phyloP scores from a whole-genome alignment of 2,888 invertebrate species.

The Lepidochitona cinerea region DNA sequence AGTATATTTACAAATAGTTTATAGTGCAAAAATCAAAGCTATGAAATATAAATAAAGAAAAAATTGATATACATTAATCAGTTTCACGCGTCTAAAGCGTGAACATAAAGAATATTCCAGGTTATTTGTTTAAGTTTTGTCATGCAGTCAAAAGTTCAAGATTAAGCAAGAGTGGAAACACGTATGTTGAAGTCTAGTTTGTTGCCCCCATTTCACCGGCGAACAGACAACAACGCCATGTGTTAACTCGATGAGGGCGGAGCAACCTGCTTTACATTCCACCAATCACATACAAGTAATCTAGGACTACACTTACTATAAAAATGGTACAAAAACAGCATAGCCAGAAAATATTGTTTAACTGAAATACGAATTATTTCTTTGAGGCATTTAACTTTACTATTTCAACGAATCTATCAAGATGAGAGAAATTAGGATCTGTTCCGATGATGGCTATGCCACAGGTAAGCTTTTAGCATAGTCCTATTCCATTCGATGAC shows the following conservation, averaged over 20 bases:
- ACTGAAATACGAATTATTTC: not conserved
- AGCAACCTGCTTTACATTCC: not conserved
- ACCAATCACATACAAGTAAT: not conserved
- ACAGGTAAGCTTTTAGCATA: not conserved
- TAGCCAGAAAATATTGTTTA: not conserved
- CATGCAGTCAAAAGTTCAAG: slow-evolving; percentile 10
- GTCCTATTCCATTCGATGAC: too few species aligned
- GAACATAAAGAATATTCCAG: too few species aligned
- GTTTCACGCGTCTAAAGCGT: too few species aligned
- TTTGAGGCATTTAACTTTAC: not conserved
- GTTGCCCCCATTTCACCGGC: not conserved
- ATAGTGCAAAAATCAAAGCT: too few species aligned
- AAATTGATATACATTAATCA: too few species aligned
- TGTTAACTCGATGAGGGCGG: not conserved
- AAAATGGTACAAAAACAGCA: too few species aligned
- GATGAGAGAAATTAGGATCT: slow-evolving; percentile 1
- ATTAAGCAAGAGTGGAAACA: not conserved
- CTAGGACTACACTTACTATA: not conserved
- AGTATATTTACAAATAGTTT: too few species aligned
- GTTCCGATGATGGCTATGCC: slow-evolving; percentile 5
- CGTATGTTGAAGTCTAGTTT: not conserved
- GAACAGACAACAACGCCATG: not conserved
- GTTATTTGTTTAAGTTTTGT: too few species aligned
- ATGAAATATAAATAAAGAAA: too few species aligned
- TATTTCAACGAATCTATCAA: not conserved